Conservation (phyloP, 2,113 vertebrate species). For the Ploceus nigricollis region DNA sequence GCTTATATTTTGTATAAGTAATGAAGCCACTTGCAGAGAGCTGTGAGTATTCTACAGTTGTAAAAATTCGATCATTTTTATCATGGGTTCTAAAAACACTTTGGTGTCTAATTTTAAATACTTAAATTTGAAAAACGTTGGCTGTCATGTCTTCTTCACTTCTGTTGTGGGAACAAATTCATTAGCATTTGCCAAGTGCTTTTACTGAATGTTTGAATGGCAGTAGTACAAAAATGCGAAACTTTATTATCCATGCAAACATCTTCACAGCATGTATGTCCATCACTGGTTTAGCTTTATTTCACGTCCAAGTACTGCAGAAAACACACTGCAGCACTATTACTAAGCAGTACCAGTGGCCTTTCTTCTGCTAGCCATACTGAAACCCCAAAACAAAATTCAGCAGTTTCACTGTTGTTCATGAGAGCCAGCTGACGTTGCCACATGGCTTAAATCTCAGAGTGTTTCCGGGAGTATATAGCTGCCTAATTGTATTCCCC, state of each 20-base stretch:
- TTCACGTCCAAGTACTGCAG: neutral
- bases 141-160: neutral
- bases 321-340: neutral
- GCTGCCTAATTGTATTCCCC: neutral
- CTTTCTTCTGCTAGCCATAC: neutral
- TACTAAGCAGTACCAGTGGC: neutral
- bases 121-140: neutral
- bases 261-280: neutral
- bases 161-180: neutral
- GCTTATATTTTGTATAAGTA: neutral
- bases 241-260: neutral
- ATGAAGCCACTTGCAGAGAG: neutral
- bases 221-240: neutral
- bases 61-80: constrained; percentile 21
- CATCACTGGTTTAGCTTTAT: neutral
- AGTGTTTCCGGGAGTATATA: neutral
- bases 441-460: neutral
- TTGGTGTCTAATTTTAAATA: constrained; percentile 19
- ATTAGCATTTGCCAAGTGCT: neutral
- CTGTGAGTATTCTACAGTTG: neutral
- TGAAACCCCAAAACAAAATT: neutral
- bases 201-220: neutral
- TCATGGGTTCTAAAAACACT: neutral
- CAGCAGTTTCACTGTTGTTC: neutral
- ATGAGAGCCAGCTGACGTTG: neutral